Base-by-base conservation (phyloP, 2,797 vertebrate species). In the Antennarius maculatus region DNA sequence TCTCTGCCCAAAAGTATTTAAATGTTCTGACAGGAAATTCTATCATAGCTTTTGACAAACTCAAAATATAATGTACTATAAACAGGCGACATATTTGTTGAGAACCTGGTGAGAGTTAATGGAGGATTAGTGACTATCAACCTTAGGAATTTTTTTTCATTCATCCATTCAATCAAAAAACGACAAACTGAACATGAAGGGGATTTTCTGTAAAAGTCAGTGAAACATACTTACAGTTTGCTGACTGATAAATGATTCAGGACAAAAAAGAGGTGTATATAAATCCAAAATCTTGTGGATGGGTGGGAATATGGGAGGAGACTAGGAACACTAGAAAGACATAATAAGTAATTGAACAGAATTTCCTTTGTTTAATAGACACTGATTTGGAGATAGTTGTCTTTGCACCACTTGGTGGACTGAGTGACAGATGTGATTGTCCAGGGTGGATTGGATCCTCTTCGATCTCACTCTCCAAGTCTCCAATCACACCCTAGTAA, bases 101-200 rank as follows among this genome's bases (percentile, higher is more conserved):
- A 18, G 6, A 64, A 78, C 82, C 85, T 88, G 85, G 59, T 85
- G 77, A 84, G 27, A 78, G 13, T 42, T 76, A 77, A 85, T 88
- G 85, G 74, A 63, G 61, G 86, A 83, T 90, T 87, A 88, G 39
- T 5, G 16, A 13, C 47, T 51, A 64, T 34, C 17, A 55, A 54
- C 49, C n/a, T 7, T 53, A 45, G 17, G 29, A 17, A 66, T 34
- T 5, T 34, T 34, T 34, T 34, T 34, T 34, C 31, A 34, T 34
- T 34, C 31, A 34, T 34, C 7, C 31, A 34, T 5, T 34, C 5
- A 34, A 34, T 5, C 7, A 34, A 34, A 34, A 34, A 34, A 34
- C 3, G 23, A 23, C 23, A 23, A 60, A 57, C 29, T 45, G 17
- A 63, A 42, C 12, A 37, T 39, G 82, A 74, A 78, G 49, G 71